Percentiles rank a stretch among this genome's conserved stretches.
Evolutionary conservation across 2,797 vertebrate genomes (phyloP).

Genomic region (Neoniphon sammara): DNA sequence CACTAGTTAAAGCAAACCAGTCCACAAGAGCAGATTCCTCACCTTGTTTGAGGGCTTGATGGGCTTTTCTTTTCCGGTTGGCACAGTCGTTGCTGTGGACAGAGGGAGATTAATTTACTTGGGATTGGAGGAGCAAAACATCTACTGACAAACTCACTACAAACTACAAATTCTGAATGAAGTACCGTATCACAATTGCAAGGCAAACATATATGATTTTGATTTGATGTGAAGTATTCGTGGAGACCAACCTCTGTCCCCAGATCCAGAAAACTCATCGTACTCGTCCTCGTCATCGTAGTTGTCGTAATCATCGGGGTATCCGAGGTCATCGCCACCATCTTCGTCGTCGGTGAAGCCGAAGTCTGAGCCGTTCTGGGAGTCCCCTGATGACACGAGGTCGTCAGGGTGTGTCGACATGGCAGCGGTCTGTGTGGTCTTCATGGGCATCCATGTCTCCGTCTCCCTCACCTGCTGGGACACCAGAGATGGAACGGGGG

Average conservation of each 20-base stretch:
- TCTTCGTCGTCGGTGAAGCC: conserved; percentile 77
- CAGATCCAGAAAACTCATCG: conserved; percentile 87
- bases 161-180: not conserved
- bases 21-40: conserved; percentile 20
- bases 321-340: conserved; percentile 14
- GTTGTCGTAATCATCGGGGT: no score
- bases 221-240: not conserved
- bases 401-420: conserved; percentile 39
- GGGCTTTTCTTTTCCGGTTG: not conserved
- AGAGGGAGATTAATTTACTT: conserved; percentile 14
- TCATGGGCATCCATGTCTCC: conserved; percentile 90
- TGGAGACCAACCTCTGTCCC: conserved; percentile 77
- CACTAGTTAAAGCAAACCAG: not conserved
- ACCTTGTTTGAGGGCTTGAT: conserved; percentile 59
- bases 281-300: conserved; percentile 72
- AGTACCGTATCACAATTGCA: no score
- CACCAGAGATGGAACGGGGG: conserved; percentile 39
- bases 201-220: no score
- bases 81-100: conserved; percentile 38
- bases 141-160: not conserved
- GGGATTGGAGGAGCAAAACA: not conserved
- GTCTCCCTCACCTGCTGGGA: conserved; percentile 92
- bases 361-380: conserved; percentile 75
- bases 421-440: conserved; percentile 62
- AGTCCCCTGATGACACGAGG: conserved; percentile 84